These are phyloP conservation scores for Drosophila gunungcola DNA, from an alignment of 1,140 invertebrate species.

Conservation along the genomic window DNA sequence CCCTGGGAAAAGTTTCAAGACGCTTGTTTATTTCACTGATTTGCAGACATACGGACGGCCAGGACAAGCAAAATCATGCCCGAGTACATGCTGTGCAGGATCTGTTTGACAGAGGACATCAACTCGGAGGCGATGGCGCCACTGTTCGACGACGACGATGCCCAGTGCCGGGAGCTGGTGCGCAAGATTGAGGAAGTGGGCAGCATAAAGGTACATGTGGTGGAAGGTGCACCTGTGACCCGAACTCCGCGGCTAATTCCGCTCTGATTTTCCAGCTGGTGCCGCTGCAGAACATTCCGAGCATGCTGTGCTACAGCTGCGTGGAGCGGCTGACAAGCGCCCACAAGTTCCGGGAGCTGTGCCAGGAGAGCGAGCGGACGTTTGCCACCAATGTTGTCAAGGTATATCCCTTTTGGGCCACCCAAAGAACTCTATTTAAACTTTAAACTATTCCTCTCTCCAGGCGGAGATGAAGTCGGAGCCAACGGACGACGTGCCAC, in stretches of 20 bases:
- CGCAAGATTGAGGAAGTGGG: constrained; percentile 75
- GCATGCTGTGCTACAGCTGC: constrained; percentile 71
- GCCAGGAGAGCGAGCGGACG: constrained; percentile 74
- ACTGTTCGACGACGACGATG: constrained; percentile 64
- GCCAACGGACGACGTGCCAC: constrained; percentile 53
- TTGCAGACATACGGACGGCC: constrained; percentile 9
- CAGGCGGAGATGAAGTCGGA: constrained; percentile 74
- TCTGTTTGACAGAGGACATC: constrained; percentile 73
- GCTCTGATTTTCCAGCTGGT: constrained; percentile 48
- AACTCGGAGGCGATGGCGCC: constrained; percentile 67
- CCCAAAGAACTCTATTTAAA: not conserved
- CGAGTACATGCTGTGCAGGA: constrained; percentile 74
- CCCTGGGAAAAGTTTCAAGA: constrained; percentile 27
- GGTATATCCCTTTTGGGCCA: constrained; percentile 28
- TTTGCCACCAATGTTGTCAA: constrained; percentile 73
- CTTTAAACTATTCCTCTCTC: not conserved
- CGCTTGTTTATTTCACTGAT: constrained; percentile 45
- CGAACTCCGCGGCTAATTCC: not conserved
- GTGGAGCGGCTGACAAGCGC: constrained; percentile 56
- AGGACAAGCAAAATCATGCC: constrained; percentile 56
- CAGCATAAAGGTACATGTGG: constrained; percentile 64
- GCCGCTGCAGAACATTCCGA: constrained; percentile 74
- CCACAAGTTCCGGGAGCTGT: constrained; percentile 69
- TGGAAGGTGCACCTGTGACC: not conserved
- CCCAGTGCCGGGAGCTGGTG: constrained; percentile 63